Evolutionary conservation across 2,113 vertebrate genomes (phyloP).

Genomic region (Podarcis raffonei): DNA sequence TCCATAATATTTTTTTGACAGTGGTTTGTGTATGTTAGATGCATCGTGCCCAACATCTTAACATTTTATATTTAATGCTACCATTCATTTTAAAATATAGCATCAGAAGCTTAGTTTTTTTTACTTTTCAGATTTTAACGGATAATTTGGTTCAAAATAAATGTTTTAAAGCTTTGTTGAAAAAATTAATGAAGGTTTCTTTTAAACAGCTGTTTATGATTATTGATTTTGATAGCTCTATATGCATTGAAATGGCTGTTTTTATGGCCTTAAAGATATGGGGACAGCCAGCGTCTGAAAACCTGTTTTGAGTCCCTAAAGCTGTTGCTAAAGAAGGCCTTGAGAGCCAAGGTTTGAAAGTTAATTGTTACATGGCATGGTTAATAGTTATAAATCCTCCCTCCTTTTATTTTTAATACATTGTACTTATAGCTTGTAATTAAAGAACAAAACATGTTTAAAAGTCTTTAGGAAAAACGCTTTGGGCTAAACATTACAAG

Average conservation of each 20-base stretch:
- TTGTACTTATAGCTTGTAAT: constrained; percentile 36
- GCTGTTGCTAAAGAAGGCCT: constrained; percentile 40
- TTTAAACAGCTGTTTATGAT: constrained; percentile 2
- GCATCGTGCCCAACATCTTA: neutral
- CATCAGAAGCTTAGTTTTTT: neutral
- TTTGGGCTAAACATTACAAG: neutral
- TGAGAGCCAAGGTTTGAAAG: constrained; percentile 37
- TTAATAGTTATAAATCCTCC: constrained; percentile 54
- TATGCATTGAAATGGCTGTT: constrained; percentile 1
- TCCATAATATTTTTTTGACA: too few species aligned
- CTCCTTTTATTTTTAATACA: constrained; percentile 56
- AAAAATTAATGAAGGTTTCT: constrained; percentile 10
- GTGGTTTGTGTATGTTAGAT: neutral
- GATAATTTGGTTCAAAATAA: rapidly evolving
- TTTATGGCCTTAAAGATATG: constrained; percentile 17
- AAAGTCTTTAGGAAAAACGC: neutral
- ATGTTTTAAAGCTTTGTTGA: neutral
- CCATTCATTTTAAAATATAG: neutral
- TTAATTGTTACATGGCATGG: constrained; percentile 36
- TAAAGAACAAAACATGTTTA: constrained; percentile 54
- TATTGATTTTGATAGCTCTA: neutral
- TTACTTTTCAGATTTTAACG: neutral
- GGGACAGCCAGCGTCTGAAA: constrained; percentile 41
- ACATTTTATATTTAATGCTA: neutral
- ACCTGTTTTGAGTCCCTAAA: constrained; percentile 47